Evolutionary conservation across 1,140 invertebrate species (phyloP), one percentile per base, ranked within the genome.

Genomic region (Bombus fervidus): DNA sequence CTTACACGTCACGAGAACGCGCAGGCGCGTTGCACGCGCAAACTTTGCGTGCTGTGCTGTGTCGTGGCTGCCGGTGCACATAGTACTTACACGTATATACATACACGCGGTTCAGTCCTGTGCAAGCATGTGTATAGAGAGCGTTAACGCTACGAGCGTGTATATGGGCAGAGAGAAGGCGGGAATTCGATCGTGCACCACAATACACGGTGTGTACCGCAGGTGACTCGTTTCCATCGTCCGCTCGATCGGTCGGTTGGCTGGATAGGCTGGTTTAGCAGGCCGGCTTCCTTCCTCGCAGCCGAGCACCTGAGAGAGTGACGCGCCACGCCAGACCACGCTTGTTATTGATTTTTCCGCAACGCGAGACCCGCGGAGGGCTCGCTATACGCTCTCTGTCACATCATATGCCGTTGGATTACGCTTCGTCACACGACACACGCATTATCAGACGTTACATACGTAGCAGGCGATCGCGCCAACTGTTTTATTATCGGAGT

Each of bases 331-430:
- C 91, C 92, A 92, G 86, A 93, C 94, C 92, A 95, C 91, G 93
- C 92, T 94, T 92, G 93, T 93, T 95, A 95, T 95, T 95, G 94
- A 95, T 95, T 95, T 95, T 95, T 94, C 93, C 91, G 89, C 93
- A 91, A 94, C 92, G 87, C 93, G 89, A 92, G 91, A 86, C 81
- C 87, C 84, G 80, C 77, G 73, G 84, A 84, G 79, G 69, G 86
- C 81, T 82, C 81, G 66, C 85, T 85, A 62, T 74, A 81, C 90
- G 86, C 83, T 90, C 85, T 88, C 89, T 93, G 93, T 92, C 92
- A 92, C 92, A 91, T 94, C 93, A 93, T 93, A 92, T 91, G 92
- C 91, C 82, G 91, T 72, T 88, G 91, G 91, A 93, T 93, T 93
- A 94, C 87, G 90, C 88, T 87, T 89, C 85, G 53, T 73, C 85